Percentiles rank a stretch among this genome's conserved stretches.
Evolutionary conservation across 2,888 invertebrate genomes (phyloP).

Genomic region (Dermolepida albohirtum): DNA sequence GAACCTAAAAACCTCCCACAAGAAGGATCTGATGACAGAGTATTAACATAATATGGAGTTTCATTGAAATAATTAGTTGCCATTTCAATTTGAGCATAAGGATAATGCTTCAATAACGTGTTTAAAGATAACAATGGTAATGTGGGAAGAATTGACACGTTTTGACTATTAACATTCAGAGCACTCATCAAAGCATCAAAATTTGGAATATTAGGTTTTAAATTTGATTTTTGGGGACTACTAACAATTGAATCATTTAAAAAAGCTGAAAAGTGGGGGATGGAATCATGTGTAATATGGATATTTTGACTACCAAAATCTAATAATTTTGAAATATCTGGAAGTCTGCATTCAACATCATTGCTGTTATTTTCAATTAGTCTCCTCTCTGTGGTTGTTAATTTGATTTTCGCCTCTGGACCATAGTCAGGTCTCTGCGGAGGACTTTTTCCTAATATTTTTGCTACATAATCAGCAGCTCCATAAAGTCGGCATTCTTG

Average conservation of each 20-base stretch:
- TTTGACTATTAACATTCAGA: conserved; percentile 45
- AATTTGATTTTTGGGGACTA: not conserved
- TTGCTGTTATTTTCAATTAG: conserved; percentile 11
- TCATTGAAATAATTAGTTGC: conserved; percentile 70
- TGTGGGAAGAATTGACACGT: conserved; percentile 51
- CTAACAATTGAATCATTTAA: conserved; percentile 3
- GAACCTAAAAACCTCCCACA: conserved; percentile 62
- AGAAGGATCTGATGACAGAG: conserved; percentile 36
- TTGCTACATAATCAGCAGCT: conserved; percentile 57
- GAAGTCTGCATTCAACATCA: conserved; percentile 50
- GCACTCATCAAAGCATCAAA: conserved; percentile 46
- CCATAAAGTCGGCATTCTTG: conserved; percentile 65
- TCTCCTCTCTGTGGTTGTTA: conserved; percentile 39
- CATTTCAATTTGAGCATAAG: conserved; percentile 66
- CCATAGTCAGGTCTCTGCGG: conserved; percentile 74
- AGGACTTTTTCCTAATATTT: conserved; percentile 61
- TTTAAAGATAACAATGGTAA: conserved; percentile 60
- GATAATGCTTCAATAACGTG: conserved; percentile 66
- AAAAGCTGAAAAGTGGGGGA: conserved; percentile 16
- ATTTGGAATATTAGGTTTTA: conserved; percentile 42
- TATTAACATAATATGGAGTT: conserved; percentile 50
- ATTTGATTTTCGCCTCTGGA: conserved; percentile 72
- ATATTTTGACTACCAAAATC: conserved; percentile 2
- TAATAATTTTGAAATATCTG: conserved; percentile 39
- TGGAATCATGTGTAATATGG: not conserved